Evolutionary conservation across 2,113 vertebrate species (phyloP).

Genomic region (Pionites leucogaster): DNA sequence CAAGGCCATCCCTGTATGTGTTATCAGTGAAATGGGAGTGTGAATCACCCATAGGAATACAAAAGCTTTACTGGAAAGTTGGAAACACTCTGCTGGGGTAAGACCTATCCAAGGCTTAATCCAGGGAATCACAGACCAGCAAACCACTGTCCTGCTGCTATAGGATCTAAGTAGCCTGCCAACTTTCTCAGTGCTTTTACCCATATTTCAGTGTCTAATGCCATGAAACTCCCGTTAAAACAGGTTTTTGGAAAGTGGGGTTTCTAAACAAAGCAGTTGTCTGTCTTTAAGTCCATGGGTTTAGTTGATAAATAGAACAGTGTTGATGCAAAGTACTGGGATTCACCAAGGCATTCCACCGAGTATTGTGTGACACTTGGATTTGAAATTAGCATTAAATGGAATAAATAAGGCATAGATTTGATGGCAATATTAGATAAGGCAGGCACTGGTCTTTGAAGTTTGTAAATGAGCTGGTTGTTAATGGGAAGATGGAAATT

Average conservation of each 20-base stretch:
- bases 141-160: background rate
- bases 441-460: conserved; percentile 19
- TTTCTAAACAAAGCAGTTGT: background rate
- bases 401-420: background rate
- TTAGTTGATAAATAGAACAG: background rate
- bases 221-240: background rate
- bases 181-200: background rate
- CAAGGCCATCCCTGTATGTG: background rate
- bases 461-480: conserved; percentile 24
- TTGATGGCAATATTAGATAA: conserved; percentile 57
- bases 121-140: background rate
- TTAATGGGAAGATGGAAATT: conserved; percentile 35
- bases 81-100: background rate
- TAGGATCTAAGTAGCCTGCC: background rate
- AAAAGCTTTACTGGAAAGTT: background rate
- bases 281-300: background rate
- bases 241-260: background rate
- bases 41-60: background rate
- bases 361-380: conserved; percentile 3
- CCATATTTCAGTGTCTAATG: fast-evolving
- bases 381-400: conserved; percentile 18
- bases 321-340: background rate
- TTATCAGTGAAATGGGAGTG: background rate
- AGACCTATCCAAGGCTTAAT: background rate
- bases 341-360: background rate